Conservation (phyloP, 2,797 vertebrate species). For the Diceros bicornis region DNA sequence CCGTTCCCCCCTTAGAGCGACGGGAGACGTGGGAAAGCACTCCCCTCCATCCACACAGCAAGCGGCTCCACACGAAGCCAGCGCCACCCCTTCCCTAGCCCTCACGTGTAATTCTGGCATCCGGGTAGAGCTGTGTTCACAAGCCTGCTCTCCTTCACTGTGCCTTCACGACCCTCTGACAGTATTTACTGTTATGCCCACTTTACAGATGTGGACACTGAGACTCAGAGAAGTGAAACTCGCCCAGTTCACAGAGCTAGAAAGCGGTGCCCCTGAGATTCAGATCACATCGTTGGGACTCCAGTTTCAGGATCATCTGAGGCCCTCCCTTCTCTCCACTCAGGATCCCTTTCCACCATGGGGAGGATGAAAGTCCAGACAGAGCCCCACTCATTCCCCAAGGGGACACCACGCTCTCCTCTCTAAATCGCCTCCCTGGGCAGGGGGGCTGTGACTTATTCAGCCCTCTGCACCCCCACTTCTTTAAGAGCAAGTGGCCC, state of each 20-base stretch:
- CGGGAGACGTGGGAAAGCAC: neutral
- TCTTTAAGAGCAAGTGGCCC: neutral
- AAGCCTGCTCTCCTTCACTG: accelerated
- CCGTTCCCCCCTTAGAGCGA: neutral
- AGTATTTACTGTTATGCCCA: neutral
- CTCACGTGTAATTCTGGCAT: accelerated
- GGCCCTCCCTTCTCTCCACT: neutral
- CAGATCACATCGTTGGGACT: neutral
- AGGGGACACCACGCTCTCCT: neutral
- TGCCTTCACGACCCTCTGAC: neutral
- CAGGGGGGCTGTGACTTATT: neutral
- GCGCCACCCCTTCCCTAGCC: neutral
- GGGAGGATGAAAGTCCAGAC: neutral
- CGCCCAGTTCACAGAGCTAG: neutral
- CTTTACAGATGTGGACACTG: neutral
- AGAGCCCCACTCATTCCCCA: neutral
- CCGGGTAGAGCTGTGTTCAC: neutral
- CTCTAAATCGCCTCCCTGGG: neutral
- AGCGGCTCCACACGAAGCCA: neutral
- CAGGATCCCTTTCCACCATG: neutral
- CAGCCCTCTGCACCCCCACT: neutral
- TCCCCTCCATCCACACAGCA: accelerated
- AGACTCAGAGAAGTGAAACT: neutral
- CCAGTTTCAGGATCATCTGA: neutral
- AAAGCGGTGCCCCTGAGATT: neutral